phyloP scores from a whole-genome alignment of 2,797 vertebrate genomes.

The Cyclopterus lumpus region DNA sequence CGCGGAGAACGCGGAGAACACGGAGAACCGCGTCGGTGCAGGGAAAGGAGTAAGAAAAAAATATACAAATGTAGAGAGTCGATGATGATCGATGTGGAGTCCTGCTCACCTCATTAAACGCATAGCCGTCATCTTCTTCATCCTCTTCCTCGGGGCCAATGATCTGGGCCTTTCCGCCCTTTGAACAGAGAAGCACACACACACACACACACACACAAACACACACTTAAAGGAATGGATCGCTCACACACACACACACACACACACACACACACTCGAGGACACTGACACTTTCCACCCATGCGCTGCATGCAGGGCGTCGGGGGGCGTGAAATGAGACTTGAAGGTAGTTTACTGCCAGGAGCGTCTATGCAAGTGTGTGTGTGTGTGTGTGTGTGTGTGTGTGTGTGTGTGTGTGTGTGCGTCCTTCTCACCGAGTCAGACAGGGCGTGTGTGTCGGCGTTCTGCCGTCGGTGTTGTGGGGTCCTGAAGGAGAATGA shows the following conservation, averaged over 20 bases:
- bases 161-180: conserved; percentile 85
- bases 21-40: rapidly evolving
- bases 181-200: conserved; percentile 23
- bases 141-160: conserved; percentile 94
- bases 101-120: conserved; percentile 86
- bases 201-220: background rate
- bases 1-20: too few relatives aligned
- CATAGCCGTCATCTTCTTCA: conserved; percentile 86
- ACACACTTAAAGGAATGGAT: background rate
- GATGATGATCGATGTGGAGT: background rate
- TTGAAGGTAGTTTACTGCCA: background rate
- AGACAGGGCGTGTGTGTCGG: conserved; percentile 71
- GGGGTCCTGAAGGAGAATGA: conserved; percentile 81
- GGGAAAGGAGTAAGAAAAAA: background rate
- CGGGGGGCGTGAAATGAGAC: background rate
- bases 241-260: background rate
- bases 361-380: background rate
- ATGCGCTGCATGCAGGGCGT: background rate
- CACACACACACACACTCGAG: background rate
- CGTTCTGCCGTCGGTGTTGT: conserved; percentile 84
- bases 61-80: background rate
- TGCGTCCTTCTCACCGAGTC: conserved; percentile 84
- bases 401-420: conserved; percentile 14
- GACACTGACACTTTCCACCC: background rate
- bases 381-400: conserved; percentile 58